Evolutionary conservation across 2,797 vertebrate species (phyloP).

Genomic region (Poecilia gillii): DNA sequence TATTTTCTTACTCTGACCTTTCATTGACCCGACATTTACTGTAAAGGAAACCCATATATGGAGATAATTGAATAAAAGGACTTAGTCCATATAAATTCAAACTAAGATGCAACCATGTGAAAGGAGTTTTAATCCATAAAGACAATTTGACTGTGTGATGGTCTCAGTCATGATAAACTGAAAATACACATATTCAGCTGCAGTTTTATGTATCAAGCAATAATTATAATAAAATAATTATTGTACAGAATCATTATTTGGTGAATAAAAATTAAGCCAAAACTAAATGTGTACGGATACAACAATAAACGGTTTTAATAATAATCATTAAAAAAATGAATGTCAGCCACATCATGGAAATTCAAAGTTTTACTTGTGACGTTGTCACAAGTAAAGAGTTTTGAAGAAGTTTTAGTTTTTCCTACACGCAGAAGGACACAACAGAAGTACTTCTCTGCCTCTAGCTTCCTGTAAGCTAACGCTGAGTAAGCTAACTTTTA

Average conservation of each 20-base stretch:
- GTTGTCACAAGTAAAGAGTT: not conserved
- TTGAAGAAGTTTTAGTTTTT: not conserved
- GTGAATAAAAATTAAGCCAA: not conserved
- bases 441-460: too few relatives aligned
- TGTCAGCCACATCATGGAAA: not conserved
- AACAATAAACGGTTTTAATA: not conserved
- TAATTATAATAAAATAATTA: not conserved
- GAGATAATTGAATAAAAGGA: not conserved
- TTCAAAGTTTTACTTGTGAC: not conserved
- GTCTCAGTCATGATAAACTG: not conserved
- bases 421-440: not conserved
- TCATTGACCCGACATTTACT: not conserved
- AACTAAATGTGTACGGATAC: not conserved
- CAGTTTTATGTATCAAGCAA: not conserved
- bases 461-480: too few relatives aligned
- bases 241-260: not conserved
- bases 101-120: not conserved
- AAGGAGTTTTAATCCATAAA: too few relatives aligned
- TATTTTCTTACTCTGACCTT: not conserved
- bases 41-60: not conserved
- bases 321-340: not conserved
- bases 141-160: not conserved
- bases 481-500: too few relatives aligned
- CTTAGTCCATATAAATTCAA: not conserved
- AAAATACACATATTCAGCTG: not conserved